Evolutionary conservation across 2,113 vertebrate genomes (phyloP).

Genomic region (Scatophagus argus): DNA sequence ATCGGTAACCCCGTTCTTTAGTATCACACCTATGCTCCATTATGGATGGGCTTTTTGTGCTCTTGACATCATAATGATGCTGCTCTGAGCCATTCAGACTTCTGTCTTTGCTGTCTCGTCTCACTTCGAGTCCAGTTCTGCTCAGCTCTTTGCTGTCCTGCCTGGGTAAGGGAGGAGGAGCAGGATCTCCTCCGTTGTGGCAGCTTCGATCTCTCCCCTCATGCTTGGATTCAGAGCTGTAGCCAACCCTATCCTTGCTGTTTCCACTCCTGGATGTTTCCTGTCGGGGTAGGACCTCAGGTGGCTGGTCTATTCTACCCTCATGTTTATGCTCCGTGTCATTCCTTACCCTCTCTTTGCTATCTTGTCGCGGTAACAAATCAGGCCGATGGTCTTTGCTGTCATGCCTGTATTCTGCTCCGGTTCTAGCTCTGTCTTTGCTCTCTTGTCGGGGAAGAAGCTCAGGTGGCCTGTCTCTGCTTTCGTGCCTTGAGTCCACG

Average conservation of each 20-base stretch:
- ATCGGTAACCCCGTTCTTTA: slow-evolving; percentile 84
- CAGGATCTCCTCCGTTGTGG: slow-evolving; percentile 72
- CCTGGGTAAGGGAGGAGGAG: slow-evolving; percentile 67
- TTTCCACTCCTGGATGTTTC: slow-evolving; percentile 66
- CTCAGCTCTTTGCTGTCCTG: slow-evolving; percentile 79
- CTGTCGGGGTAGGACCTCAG: slow-evolving; percentile 73
- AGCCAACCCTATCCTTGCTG: slow-evolving; percentile 62
- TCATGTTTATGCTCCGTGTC: slow-evolving; percentile 76
- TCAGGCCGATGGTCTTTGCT: slow-evolving; percentile 74
- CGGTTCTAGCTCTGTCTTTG: slow-evolving; percentile 73
- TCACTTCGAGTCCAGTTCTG: slow-evolving; percentile 76
- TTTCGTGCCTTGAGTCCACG: slow-evolving; percentile 70
- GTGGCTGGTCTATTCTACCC: slow-evolving; percentile 78
- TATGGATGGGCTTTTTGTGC: slow-evolving; percentile 65
- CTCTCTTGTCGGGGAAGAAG: slow-evolving; percentile 69
- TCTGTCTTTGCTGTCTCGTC: slow-evolving; percentile 81
- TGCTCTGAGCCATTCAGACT: slow-evolving; percentile 74
- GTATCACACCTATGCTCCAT: slow-evolving; percentile 68
- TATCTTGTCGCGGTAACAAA: slow-evolving; percentile 74
- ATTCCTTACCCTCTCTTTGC: slow-evolving; percentile 78
- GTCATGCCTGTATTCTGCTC: slow-evolving; percentile 69
- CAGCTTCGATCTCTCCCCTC: slow-evolving; percentile 71
- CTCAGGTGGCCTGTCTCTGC: slow-evolving; percentile 71
- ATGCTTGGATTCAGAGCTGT: slow-evolving; percentile 56
- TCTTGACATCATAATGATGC: slow-evolving; percentile 67